Evolutionary conservation across 2,888 invertebrate genomes (phyloP), one percentile per base, ranked within the genome.

Genomic region (Chaetogeoica ovagalla): DNA sequence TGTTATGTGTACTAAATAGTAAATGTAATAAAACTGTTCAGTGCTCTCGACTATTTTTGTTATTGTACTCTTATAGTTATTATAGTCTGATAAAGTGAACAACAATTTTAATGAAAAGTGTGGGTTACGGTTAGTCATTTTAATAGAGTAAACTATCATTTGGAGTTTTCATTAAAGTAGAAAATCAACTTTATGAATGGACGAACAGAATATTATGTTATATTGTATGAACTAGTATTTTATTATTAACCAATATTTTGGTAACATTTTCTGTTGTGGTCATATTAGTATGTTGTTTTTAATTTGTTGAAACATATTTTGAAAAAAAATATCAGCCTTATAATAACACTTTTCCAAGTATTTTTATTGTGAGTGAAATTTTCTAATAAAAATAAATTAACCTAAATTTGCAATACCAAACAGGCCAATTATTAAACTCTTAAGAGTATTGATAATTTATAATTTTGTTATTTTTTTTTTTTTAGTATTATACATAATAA

Each of bases 381-480:
- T 19, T 21, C 8, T 48, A 23, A 23, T 8, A 63, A 65, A 65
- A n/a, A 39, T 60, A 60, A 19, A 21, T 23, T 60, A 55, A 55
- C 17, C 19, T 48, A n/a, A n/a, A 59, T 6, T 59, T 21, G 9
- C 9, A 63, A 30, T 63, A 8, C 1, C 13, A 65, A 15, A n/a
- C 52, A 52, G 19, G 6, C 30, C 17, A 59, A 70, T 70, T 71
- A 21, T 39, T 52, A 9, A 57, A 11, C 11, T 55, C 15, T 39
- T 57, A 39, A 39, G 39, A 39, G 39, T 39, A 39, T 39, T 39
- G 7, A 39, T 39, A 6, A 39, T 39, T 13, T 68, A 6, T 23
- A 59, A 21, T 62, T 21, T n/a, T n/a, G n/a, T n/a, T n/a, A n/a
- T 59, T 75, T 75, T 17, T 76, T 68, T 62, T 76, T 9, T 21